Conservation (phyloP, 2,797 vertebrate genomes). For the Nyctalus aviator region DNA sequence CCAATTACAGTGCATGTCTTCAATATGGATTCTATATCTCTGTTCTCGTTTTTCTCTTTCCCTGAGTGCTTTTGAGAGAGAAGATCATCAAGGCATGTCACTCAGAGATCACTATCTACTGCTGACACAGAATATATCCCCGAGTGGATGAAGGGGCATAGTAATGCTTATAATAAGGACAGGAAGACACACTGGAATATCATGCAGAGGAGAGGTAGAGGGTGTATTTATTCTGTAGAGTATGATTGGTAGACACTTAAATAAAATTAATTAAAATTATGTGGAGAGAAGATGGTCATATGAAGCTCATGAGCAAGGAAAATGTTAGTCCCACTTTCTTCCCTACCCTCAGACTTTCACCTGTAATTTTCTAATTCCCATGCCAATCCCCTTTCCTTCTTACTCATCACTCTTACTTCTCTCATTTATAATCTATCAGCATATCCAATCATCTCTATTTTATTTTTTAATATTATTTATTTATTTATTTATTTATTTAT, state of each 20-base stretch:
- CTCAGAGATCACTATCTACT: constrained; percentile 51
- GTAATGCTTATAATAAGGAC: not conserved
- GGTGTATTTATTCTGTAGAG: not conserved
- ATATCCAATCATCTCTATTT: not conserved
- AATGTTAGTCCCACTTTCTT: not conserved
- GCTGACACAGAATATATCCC: constrained; percentile 31
- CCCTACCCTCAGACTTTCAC: not conserved
- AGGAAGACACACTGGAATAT: not conserved
- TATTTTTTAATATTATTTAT: too few species aligned
- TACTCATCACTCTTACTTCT: not conserved
- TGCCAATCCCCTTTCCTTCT: not conserved
- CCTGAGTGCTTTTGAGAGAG: constrained; percentile 58
- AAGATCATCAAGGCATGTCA: constrained; percentile 15
- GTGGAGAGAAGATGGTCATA: not conserved
- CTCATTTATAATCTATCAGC: not conserved
- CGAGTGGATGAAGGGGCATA: not conserved
- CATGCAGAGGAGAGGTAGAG: not conserved
- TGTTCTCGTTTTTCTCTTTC: constrained; percentile 60
- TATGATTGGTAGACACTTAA: not conserved
- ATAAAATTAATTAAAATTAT: not conserved
- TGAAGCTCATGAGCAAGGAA: not conserved
- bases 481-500: too few species aligned
- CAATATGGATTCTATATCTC: constrained; percentile 25
- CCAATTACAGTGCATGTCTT: constrained; percentile 56
- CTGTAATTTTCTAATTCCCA: not conserved